phyloP scores from a whole-genome alignment of 2,888 invertebrate genomes.

The Atethmia centrago region DNA sequence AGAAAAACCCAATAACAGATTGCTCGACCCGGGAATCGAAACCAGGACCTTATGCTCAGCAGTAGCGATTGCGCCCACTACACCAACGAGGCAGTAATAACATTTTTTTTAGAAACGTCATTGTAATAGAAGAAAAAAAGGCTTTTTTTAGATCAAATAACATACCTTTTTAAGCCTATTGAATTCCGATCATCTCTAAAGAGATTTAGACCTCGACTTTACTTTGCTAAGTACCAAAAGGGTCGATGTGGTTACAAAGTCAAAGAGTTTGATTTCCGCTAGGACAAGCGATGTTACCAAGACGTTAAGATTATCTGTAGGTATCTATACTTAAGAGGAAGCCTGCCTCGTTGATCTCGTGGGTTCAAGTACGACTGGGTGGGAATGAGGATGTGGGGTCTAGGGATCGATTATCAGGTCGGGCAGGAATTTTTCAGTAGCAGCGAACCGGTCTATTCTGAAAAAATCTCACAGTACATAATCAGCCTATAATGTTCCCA shows the following conservation, averaged over 20 bases:
- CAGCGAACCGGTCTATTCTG: background rate
- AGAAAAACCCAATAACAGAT: too few species aligned
- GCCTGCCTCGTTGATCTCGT: too few species aligned
- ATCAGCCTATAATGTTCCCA: too few species aligned
- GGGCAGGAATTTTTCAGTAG: too few species aligned
- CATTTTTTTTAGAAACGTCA: background rate
- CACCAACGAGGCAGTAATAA: too few species aligned
- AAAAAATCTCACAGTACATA: background rate
- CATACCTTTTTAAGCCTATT: constrained; percentile 11
- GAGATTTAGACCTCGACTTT: constrained; percentile 24
- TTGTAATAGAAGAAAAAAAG: background rate
- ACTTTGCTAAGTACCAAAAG: constrained; percentile 45
- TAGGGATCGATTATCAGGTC: background rate
- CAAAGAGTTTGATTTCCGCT: constrained; percentile 39
- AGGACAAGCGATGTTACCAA: constrained; percentile 21
- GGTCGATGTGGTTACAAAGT: constrained; percentile 50
- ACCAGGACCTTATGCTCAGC: too few species aligned
- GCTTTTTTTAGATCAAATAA: background rate
- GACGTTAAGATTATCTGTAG: background rate
- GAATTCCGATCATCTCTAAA: constrained; percentile 24
- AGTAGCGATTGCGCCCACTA: too few species aligned
- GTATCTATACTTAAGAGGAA: background rate
- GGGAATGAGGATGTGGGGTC: too few species aligned
- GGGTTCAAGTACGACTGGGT: background rate
- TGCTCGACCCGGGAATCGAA: too few species aligned